Evolutionary conservation across 2,888 invertebrate species (phyloP).

Genomic region (Tridacna crocea): DNA sequence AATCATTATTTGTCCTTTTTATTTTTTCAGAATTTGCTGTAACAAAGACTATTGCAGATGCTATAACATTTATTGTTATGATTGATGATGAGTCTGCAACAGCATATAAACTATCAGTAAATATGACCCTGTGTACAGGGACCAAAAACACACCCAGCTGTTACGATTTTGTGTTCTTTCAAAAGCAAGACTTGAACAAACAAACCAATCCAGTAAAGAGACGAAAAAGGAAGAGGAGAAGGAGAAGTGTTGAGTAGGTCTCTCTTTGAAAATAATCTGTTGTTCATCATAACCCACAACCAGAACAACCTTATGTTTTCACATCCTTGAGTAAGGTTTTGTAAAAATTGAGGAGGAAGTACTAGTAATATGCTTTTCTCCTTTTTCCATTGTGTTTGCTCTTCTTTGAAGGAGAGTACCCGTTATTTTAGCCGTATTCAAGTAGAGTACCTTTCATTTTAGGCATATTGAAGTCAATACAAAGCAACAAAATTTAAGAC

Average conservation of each 20-base stretch:
- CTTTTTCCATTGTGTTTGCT: neutral
- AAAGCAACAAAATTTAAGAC: too few relatives aligned
- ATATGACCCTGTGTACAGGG: slow-evolving; percentile 35
- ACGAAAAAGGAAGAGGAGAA: slow-evolving; percentile 9
- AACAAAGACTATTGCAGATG: slow-evolving; percentile 21
- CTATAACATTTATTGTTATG: slow-evolving; percentile 22
- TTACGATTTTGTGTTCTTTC: slow-evolving; percentile 10
- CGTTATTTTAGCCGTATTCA: too few relatives aligned
- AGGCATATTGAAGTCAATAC: too few relatives aligned
- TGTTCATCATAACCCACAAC: too few relatives aligned
- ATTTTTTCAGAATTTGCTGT: slow-evolving; percentile 6
- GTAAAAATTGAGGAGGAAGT: neutral
- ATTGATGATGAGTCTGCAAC: slow-evolving; percentile 5
- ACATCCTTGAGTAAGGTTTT: neutral
- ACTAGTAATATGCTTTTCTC: neutral
- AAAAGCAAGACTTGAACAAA: slow-evolving; percentile 19
- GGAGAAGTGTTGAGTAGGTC: slow-evolving; percentile 15
- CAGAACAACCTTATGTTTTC: neutral
- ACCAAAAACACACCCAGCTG: slow-evolving; percentile 18
- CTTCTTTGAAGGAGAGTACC: too few relatives aligned
- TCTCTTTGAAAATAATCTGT: neutral
- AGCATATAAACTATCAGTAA: slow-evolving; percentile 23
- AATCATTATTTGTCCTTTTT: neutral
- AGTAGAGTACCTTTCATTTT: too few relatives aligned
- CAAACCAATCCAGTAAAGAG: neutral